phyloP scores from a whole-genome alignment of 2,113 vertebrate genomes.

The Antechinus stuartii region DNA sequence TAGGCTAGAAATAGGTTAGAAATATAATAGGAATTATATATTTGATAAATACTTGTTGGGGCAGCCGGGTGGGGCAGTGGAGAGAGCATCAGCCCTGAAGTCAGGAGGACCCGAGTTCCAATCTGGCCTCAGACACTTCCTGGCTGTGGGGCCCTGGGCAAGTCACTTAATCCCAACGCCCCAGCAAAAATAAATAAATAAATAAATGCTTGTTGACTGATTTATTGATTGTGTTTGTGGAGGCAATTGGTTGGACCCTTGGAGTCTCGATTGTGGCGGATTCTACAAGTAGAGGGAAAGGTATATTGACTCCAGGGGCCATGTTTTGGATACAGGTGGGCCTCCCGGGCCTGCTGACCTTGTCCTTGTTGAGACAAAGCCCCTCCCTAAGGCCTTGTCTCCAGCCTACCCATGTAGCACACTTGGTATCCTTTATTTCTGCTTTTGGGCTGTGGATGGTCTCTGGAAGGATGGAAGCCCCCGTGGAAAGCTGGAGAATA shows the following conservation, averaged over 20 bases:
- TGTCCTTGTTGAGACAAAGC: not conserved
- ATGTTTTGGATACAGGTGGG: not conserved
- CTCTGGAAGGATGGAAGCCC: not conserved
- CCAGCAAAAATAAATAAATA: too few species aligned
- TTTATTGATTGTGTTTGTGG: not conserved
- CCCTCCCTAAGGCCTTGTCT: not conserved
- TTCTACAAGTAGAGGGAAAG: not conserved
- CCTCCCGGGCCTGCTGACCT: not conserved
- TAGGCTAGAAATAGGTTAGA: too few species aligned
- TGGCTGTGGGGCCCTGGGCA: too few species aligned
- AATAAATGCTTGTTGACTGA: not conserved
- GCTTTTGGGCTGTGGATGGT: not conserved
- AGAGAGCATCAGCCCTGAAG: too few species aligned
- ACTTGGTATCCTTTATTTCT: slow-evolving; percentile 22
- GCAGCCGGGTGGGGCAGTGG: too few species aligned
- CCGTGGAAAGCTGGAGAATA: not conserved
- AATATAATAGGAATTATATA: too few species aligned
- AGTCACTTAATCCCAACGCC: too few species aligned
- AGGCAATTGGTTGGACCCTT: not conserved
- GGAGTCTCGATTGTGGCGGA: not conserved
- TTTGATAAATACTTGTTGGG: not conserved
- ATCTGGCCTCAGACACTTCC: too few species aligned
- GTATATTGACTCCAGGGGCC: not conserved
- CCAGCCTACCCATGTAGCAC: not conserved
- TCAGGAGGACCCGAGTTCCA: too few species aligned